Percentiles rank a stretch among this genome's conserved stretches.
Conservation (phyloP, 2,888 invertebrate species). For the Tipula unca region DNA sequence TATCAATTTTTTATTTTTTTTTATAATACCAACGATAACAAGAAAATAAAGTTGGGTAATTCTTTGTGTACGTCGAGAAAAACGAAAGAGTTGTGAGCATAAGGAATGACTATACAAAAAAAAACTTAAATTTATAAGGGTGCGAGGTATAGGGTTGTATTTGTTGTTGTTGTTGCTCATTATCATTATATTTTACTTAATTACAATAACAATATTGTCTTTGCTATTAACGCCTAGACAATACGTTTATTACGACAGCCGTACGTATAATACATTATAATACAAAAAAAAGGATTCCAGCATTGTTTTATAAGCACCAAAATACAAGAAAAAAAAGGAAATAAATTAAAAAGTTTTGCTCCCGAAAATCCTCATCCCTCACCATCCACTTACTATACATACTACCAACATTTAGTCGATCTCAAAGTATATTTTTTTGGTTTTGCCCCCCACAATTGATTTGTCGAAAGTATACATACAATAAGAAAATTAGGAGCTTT, state of each 20-base stretch:
- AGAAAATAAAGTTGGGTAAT: background rate
- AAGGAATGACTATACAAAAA: background rate
- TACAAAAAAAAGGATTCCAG: background rate
- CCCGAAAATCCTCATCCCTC: background rate
- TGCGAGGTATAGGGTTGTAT: background rate
- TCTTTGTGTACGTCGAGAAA: background rate
- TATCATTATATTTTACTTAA: conserved; percentile 1
- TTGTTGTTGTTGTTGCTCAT: background rate
- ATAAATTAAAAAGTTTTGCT: background rate
- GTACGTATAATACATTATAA: background rate
- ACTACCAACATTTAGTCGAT: background rate
- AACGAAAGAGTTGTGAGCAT: background rate
- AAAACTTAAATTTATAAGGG: background rate
- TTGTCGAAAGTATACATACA: background rate
- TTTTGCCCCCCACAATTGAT: background rate
- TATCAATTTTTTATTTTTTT: background rate
- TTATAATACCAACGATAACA: background rate
- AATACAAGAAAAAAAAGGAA: background rate
- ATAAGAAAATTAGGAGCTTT: background rate
- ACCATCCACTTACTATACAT: background rate
- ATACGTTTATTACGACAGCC: background rate
- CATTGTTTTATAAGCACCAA: background rate
- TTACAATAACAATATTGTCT: conserved; percentile 15
- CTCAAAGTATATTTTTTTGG: background rate
- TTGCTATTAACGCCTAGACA: conserved; percentile 8